Base-by-base conservation (phyloP, 2,888 invertebrate species). In the Ophion ellenae region DNA sequence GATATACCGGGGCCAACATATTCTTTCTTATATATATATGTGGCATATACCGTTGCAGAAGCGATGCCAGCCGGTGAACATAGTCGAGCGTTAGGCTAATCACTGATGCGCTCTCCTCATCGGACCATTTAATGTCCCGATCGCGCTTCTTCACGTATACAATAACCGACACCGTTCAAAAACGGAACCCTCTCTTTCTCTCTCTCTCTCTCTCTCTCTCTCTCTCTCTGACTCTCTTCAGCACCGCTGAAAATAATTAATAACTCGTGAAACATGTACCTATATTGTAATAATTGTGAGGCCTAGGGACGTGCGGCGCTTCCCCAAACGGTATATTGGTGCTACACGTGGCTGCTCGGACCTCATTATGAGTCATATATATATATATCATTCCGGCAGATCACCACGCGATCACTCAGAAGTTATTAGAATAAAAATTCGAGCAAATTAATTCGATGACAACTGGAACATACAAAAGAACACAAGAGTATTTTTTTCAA, bases 191-290 rank as follows among this genome's bases (percentile, higher is more conserved):
- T 70, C 36, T 36, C 36, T 36, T 5, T 36, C 36, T 36, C 36
- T 36, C 53, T 57, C 53, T 47, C n/a, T 69, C 40, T 75, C 45
- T 36, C 59, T 79, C 78, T 53, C n/a, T 53, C 20, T 61, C 59
- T 28, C 32, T 32, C 63, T 67, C 40, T 63, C n/a, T 61, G 24
- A 32, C 78, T 47, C 78, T 36, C 20, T 77, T 73, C 57, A 76
- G 66, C 76, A 45, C 71, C n/a, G 40, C 40, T 57, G 67, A 67
- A 64, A 81, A 81, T 84, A 83, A 87, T 87, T 87, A 87, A 85
- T 87, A 87, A 81, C 67, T 84, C 73, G 76, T 85, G 81, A 86
- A 87, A 86, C 79, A 59, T 69, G 76, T n/a, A n/a, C 32, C 81
- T 83, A 75, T 69, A 85, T 67, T 73, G 71, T 79, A 66, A 74